Evolutionary conservation across 2,113 vertebrate species (phyloP).

Genomic region (Phoenicopterus ruber): DNA sequence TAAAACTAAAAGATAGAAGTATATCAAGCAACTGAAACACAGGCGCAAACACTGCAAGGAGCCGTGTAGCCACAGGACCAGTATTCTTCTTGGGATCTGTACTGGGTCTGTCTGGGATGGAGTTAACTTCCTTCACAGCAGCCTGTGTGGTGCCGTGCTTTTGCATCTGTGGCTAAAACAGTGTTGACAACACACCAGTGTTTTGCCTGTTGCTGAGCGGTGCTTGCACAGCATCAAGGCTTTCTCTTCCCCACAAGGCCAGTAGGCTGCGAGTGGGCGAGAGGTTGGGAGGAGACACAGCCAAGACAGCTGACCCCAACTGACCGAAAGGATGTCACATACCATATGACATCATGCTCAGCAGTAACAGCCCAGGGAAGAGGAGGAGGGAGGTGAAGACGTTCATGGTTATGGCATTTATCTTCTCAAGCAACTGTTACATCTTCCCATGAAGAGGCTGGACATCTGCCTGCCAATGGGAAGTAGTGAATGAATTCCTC

Average conservation of each 20-base stretch:
- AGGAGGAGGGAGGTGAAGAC: neutral
- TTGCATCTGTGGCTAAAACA: neutral
- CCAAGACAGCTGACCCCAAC: neutral
- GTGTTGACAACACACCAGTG: neutral
- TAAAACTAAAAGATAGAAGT: neutral
- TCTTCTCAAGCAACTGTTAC: neutral
- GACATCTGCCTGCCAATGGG: neutral
- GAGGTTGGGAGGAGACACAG: neutral
- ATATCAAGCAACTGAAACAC: neutral
- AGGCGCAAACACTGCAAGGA: neutral
- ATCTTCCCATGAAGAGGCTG: neutral
- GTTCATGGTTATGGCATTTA: neutral
- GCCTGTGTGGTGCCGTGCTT: neutral
- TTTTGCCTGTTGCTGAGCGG: neutral
- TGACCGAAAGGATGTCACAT: neutral
- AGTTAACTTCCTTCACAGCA: neutral
- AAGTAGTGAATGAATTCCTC: neutral
- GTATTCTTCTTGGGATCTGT: neutral
- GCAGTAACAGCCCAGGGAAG: neutral
- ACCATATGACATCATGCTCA: fast-evolving
- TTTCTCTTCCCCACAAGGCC: neutral
- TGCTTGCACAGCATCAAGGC: neutral
- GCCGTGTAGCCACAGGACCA: neutral
- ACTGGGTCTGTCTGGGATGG: neutral
- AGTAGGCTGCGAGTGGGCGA: neutral